A percentile compares a stretch with the other conserved stretches of the same genome.
These are phyloP conservation scores for Galerucella calmariensis DNA, from an alignment of 2,888 invertebrate species.

Conservation along the genomic window DNA sequence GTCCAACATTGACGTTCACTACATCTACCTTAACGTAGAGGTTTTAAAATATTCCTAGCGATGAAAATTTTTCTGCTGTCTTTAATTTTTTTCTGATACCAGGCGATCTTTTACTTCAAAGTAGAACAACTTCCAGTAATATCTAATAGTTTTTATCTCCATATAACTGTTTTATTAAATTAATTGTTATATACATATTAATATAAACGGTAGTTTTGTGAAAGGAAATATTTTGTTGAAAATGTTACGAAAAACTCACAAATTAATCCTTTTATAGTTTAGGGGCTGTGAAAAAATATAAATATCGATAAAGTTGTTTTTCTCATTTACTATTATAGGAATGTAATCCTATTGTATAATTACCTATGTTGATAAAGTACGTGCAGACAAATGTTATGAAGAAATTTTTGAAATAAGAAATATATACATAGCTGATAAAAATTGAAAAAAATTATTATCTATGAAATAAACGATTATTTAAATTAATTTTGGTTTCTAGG, in stretches of 20 bases:
- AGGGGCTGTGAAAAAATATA: conserved; percentile 57
- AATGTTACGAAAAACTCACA: conserved; percentile 26
- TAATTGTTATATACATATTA: too few species aligned
- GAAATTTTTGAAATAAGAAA: conserved; percentile 46
- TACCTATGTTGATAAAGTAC: conserved; percentile 43
- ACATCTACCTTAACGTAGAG: too few species aligned
- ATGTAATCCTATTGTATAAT: conserved; percentile 42
- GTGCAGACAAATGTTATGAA: conserved; percentile 43
- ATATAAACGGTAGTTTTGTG: background rate
- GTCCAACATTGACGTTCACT: too few species aligned
- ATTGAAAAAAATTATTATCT: conserved; percentile 40
- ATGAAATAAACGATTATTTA: conserved; percentile 50
- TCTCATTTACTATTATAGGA: conserved; percentile 39
- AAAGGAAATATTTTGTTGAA: conserved; percentile 16
- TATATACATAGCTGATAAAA: conserved; percentile 46
- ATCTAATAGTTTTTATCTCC: too few species aligned
- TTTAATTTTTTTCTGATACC: too few species aligned
- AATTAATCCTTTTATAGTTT: conserved; percentile 48
- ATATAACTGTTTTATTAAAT: too few species aligned
- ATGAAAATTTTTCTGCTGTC: too few species aligned
- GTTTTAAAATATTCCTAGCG: too few species aligned
- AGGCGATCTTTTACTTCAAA: too few species aligned
- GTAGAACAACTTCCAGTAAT: too few species aligned
- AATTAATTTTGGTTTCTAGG: conserved; percentile 56
- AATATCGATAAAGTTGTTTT: conserved; percentile 43